These are phyloP conservation scores for Tenebrio molitor DNA, from an alignment of 1,140 invertebrate genomes.

Conservation along the genomic window DNA sequence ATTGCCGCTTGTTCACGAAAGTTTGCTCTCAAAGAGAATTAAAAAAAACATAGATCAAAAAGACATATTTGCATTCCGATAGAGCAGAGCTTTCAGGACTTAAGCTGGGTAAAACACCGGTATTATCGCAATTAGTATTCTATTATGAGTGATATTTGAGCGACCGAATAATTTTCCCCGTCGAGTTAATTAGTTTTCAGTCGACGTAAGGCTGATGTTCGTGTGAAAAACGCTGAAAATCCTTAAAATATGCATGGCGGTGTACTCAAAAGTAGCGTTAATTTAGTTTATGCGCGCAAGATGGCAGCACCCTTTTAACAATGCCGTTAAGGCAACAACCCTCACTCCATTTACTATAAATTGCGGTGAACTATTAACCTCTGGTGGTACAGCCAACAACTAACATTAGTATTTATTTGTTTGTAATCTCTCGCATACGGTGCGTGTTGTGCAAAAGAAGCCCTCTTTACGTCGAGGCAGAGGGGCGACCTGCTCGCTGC, in stretches of 20 bases:
- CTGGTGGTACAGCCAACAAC: slow-evolving; percentile 38
- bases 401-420: slow-evolving; percentile 50
- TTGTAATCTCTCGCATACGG: slow-evolving; percentile 44
- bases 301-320: slow-evolving; percentile 39
- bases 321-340: slow-evolving; percentile 36
- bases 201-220: no score
- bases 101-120: no score
- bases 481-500: slow-evolving; percentile 15
- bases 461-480: slow-evolving; percentile 16
- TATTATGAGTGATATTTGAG: no score
- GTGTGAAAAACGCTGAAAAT: slow-evolving; percentile 27
- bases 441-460: slow-evolving; percentile 31
- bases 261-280: slow-evolving; percentile 10
- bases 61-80: no score
- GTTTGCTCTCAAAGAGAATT: no score
- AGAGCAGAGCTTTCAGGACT: no score
- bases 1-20: no score
- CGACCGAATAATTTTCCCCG: no score
- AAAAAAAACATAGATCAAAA: no score
- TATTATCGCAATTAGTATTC: no score
- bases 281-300: slow-evolving; percentile 30
- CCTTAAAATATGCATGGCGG: slow-evolving; percentile 13
- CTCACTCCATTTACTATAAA: slow-evolving; percentile 46
- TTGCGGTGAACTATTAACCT: slow-evolving; percentile 47
- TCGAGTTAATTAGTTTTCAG: no score